Evolutionary conservation across 2,797 vertebrate species (phyloP).

Genomic region (Coregonus ussuriensis): DNA sequence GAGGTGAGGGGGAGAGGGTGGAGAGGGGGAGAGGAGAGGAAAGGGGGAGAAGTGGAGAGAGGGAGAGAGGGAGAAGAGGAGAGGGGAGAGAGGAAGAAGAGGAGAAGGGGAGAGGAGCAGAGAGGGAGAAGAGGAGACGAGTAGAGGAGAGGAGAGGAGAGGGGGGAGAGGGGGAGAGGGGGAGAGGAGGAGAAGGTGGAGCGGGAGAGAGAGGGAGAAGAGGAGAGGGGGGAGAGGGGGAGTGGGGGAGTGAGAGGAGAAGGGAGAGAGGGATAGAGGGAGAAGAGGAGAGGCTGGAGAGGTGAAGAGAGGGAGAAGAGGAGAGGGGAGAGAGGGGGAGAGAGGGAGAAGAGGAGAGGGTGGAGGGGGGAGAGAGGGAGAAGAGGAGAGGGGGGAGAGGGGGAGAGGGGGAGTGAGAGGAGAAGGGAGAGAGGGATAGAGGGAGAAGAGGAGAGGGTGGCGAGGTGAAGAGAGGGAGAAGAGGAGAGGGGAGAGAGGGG

Average conservation of each 20-base stretch:
- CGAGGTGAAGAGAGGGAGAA: background rate
- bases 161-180: no score
- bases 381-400: background rate
- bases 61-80: no score
- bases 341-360: conserved; percentile 4
- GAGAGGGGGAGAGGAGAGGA: conserved; percentile 20
- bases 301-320: conserved; percentile 13
- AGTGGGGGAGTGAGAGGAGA: conserved; percentile 11
- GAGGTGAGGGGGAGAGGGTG: background rate
- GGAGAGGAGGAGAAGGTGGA: no score
- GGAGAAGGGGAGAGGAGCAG: no score
- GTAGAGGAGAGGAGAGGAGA: conserved; percentile 23
- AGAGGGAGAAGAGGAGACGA: no score
- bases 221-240: background rate
- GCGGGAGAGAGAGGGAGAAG: no score
- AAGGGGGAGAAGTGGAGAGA: no score
- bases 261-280: conserved; percentile 7
- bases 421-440: background rate
- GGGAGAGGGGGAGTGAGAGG: no score
- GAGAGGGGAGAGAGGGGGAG: background rate
- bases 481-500: background rate
- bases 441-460: background rate
- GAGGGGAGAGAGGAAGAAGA: no score
- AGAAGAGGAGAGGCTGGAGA: conserved; percentile 26
- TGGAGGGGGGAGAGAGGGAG: background rate